Evolutionary conservation across 2,113 vertebrate genomes (phyloP), one percentile per base, ranked within the genome.

Genomic region (Spizaetus ornatus): DNA sequence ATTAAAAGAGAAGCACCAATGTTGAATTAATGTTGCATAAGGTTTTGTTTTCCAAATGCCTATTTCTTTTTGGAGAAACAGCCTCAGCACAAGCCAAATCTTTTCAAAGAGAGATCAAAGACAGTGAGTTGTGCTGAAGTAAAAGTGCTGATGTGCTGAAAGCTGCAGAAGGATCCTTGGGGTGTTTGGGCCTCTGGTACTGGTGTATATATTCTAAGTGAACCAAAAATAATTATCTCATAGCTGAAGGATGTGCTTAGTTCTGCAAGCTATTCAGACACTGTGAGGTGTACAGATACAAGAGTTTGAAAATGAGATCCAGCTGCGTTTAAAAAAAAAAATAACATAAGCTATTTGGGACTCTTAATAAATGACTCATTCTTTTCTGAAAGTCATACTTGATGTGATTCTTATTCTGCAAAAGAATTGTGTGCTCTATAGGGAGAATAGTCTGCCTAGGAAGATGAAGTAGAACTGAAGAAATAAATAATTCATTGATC

Each of bases 51-150:
- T 92, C 85, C 77, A 34, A 84, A 80, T 79, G 42, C 34, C 52
- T 59, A 3, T 95, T 95, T 95, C 42, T 87, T 77, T 95, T 90
- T 83, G 15, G 59, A 93, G 88, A 95, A 86, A 25, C 48, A 92
- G 56, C 58, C 88, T 93, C 93, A 72, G 31, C 56, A 34, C 16
- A 79, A 90, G 29, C 67, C 72, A 90, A 88, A 83, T 95, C 56
- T 96, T 97, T 97, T 97, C 95, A 95, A 86, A 97, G 67, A 88
- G 81, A 95, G 85, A 95, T 92, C 86, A 97, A 94, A 95, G 87
- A 77, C 62, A 55, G 50, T 85, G 90, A 91, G 62, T 76, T 88
- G 77, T 61, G 55, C 92, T 96, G 81, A 95, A 45, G 32, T 87
- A 42, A 59, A 94, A 92, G 61, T 4, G 26, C 85, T 92, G 83